Evolutionary conservation across 2,888 invertebrate species (phyloP), one percentile per base, ranked within the genome.

Genomic region (Agriotes lineatus): DNA sequence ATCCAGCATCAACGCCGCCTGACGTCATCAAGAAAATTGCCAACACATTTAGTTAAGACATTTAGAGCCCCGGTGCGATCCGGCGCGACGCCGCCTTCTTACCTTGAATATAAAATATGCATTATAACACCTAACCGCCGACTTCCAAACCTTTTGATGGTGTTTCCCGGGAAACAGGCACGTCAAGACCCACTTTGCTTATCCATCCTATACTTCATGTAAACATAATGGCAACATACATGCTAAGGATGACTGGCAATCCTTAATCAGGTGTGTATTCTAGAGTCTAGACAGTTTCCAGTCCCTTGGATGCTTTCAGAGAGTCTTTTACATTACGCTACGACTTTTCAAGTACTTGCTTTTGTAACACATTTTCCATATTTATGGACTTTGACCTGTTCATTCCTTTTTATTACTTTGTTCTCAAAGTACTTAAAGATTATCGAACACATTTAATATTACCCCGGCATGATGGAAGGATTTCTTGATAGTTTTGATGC

Each of bases 21-120:
- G 74, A 68, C 74, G 74, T 74, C 76, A 74, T 74, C 75, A 71
- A 71, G 74, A 74, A 74, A 76, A 75, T 75, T 75, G 73, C 74
- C 69, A 70, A 68, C 69, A 74, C 71, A 72, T 72, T 74, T 70
- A 70, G 70, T 67, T 70, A 71, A 71, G 72, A 72, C 69, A 69
- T 62, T 69, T 61, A 48, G 69, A 48, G 70, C 70, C 56, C 50
- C 67, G 48, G 56, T 33, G 65, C 65, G 69, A 64, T 60, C 35
- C 37, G 59, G 35, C 63, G 54, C 63, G 58, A 64, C 63, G 63
- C 58, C 59, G 59, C 64, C 59, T 64, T 57, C 59, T 69, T 69
- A 69, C 68, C 68, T 69, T 59, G 58, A 71, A 74, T 75, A 78
- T 76, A 76, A 74, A 77, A 76, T 76, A 75, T 75, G 75, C 71